These are phyloP conservation scores for Steinernema khuongi DNA, from an alignment of 1,140 invertebrate species.

Conservation along the genomic window DNA sequence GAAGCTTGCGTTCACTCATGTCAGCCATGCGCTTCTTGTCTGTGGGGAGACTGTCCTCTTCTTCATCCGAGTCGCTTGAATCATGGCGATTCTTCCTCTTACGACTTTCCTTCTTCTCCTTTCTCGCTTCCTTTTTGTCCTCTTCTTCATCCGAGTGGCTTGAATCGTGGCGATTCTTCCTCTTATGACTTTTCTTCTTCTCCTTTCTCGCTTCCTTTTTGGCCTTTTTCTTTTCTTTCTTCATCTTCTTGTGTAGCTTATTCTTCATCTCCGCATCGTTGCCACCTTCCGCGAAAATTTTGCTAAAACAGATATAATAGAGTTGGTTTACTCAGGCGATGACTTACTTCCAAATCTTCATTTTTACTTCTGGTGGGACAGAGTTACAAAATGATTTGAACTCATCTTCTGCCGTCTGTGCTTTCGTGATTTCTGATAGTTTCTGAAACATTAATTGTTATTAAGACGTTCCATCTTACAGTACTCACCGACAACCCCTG, in stretches of 20 bases:
- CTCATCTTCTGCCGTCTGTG: not conserved
- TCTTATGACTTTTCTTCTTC: constrained; percentile 13
- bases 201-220: constrained; percentile 14
- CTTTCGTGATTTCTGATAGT: not conserved
- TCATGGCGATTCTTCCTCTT: too few species aligned
- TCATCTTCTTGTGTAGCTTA: constrained; percentile 22
- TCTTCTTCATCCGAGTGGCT: constrained; percentile 15
- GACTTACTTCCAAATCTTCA: not conserved
- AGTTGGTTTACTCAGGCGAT: too few species aligned
- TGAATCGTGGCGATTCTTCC: not conserved
- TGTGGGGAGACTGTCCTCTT: too few species aligned
- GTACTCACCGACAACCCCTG: constrained; percentile 15
- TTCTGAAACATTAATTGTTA: constrained; percentile 16
- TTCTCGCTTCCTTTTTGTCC: constrained; percentile 13
- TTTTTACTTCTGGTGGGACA: not conserved
- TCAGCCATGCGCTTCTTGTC: too few species aligned
- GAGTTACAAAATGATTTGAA: not conserved
- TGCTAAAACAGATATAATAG: too few species aligned
- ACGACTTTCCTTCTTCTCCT: not conserved
- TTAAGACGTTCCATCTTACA: not conserved
- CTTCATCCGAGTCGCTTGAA: too few species aligned
- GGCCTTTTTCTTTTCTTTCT: constrained; percentile 24
- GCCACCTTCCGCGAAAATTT: not conserved
- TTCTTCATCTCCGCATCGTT: constrained; percentile 13
- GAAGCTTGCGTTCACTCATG: too few species aligned